phyloP scores from a whole-genome alignment of 2,888 invertebrate genomes.

The Drosophila phalerata region DNA sequence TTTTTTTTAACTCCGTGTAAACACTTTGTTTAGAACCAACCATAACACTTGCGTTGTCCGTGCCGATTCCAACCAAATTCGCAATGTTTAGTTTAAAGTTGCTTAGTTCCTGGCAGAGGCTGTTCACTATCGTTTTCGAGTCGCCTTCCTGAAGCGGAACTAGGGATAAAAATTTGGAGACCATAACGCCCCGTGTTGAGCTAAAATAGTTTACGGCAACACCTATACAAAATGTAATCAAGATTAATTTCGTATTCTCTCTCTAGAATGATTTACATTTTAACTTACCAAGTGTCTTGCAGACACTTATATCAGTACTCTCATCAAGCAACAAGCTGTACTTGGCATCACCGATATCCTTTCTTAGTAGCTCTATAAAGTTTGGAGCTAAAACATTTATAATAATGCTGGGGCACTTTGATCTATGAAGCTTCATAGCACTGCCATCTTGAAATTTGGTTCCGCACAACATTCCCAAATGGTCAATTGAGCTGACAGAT shows the following conservation, averaged over 20 bases:
- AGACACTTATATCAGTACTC: not conserved
- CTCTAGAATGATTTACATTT: too few relatives aligned
- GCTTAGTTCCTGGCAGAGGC: not conserved
- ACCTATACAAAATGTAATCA: not conserved
- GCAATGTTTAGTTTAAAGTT: not conserved
- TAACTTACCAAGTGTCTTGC: not conserved
- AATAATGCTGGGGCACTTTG: too few relatives aligned
- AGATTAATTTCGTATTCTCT: too few relatives aligned
- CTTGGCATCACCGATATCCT: too few relatives aligned
- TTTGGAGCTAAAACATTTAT: too few relatives aligned
- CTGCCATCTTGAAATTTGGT: too few relatives aligned
- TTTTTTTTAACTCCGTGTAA: not conserved
- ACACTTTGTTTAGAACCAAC: not conserved
- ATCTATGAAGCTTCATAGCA: too few relatives aligned
- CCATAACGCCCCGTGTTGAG: not conserved
- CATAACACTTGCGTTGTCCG: not conserved
- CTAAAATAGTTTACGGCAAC: not conserved
- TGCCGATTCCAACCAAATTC: not conserved
- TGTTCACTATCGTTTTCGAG: not conserved
- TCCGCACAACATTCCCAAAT: too few relatives aligned
- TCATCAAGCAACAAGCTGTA: too few relatives aligned
- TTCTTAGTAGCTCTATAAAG: too few relatives aligned
- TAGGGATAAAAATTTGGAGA: not conserved
- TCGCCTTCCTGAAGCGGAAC: not conserved
- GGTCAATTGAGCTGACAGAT: too few relatives aligned